Base-by-base conservation (phyloP, 2,888 invertebrate species). In the Clusia tigrina region DNA sequence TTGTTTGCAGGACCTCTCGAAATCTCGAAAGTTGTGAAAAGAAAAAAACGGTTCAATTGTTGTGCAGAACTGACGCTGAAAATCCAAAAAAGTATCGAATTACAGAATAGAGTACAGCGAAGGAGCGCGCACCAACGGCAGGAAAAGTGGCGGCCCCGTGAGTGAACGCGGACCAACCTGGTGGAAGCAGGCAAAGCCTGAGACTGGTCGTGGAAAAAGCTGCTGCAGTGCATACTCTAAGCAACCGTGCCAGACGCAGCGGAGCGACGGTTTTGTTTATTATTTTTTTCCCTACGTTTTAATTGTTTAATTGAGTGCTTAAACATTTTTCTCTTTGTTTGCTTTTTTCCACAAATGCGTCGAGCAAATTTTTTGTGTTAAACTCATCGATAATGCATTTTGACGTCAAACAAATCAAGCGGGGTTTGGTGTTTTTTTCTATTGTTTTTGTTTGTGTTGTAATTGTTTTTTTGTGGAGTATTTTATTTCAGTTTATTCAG, bases 241-340 rank as follows among this genome's bases (percentile, higher is more conserved):
- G 3, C n/a, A 42, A n/a, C 6, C 15, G 15, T 58, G 18, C 58
- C 65, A 74, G 74, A 74, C 74, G 71, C 74, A 76, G 66, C 71
- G 76, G 66, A 24, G 20, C 24, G 20, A 12, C 51, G 22, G 18
- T 20, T 25, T 32, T 51, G 2, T 15, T 57, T 24, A 18, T 20
- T 38, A 2, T 6, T 24, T 22, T 46, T 10, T 46, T 58, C 18
- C 18, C 42, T 26, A 69, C 71, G 70, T 69, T 68, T 72, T 67
- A 64, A 76, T 76, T 73, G 74, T 67, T 69, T 71, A 64, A 74
- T 68, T 67, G 67, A 25, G 42, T 42, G 42, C n/a, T 6, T 42
- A n/a, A 12, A n/a, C n/a, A 3, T 42, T 42, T 10, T 6, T 42
- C 3, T 6, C 32, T 12, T n/a, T 42, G 6, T n/a, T 42, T 42